Base-by-base conservation (phyloP, 2,888 invertebrate species). In the Steinernema carpocapsae region DNA sequence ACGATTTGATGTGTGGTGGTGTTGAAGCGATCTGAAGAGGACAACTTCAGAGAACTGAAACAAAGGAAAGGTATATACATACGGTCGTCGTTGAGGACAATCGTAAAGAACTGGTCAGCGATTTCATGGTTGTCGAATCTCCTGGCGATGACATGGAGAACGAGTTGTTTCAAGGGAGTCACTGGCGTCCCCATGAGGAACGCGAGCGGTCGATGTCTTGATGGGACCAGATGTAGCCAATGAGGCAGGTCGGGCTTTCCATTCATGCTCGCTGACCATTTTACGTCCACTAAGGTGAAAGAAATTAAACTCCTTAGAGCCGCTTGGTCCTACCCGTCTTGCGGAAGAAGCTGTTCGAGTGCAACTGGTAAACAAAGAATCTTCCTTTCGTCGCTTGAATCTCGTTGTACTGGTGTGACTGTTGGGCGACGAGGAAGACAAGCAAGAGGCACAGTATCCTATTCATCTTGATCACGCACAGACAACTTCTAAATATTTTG, bases 141-240 rank as follows among this genome's bases (percentile, higher is more conserved):
- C 74, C 82, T 80, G 7, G 87, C 86, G 56, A 86, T 84, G 32
- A 87, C 79, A 75, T 86, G 86, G 70, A 86, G 74, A 1, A 81
- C 82, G 17, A 86, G 76, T 71, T 84, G 83, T 24, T 76, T 74
- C 29, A 78, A 76, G 12, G 80, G 78, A 17, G 86, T 85, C 6
- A 86, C 82, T 19, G 86, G 86, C 12, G 85, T 85, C 24, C 85
- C 84, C 26, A 85, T 78, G 59, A 86, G 77, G 78, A 84, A 86
- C 12, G 87, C 84, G 42, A 86, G 79, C 45, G 83, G 83, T 32
- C 80, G 77, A 76, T 86, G 85, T 26, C 81, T 75, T 32, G 86
- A 87, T 48, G 78, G 79, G 42, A 84, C 73, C 29, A 86, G 76
- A 43, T 83, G 80, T 29, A 87, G 74, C 86, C 86, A 86, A 43